Percentiles rank a stretch among this genome's conserved stretches.
These are phyloP conservation scores for Pemphredon lugubris DNA, from an alignment of 2,888 invertebrate genomes.

Conservation along the genomic window DNA sequence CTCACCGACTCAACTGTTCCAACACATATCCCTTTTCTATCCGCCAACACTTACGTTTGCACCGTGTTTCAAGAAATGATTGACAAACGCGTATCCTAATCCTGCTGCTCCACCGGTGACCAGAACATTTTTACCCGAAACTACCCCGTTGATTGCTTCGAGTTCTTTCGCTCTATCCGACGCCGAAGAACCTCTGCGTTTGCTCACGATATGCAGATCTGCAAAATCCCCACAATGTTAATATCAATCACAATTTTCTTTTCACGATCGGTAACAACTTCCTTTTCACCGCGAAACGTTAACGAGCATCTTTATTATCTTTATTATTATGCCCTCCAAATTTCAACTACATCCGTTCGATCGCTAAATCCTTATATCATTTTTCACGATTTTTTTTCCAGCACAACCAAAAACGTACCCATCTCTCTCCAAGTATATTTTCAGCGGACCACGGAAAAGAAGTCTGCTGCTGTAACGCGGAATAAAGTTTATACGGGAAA, in stretches of 20 bases:
- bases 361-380: too few species aligned
- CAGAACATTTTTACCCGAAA: slow-evolving; percentile 74
- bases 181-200: slow-evolving; percentile 68
- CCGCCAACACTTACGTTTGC: slow-evolving; percentile 71
- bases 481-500: neutral
- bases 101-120: slow-evolving; percentile 76
- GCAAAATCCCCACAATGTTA: slow-evolving; percentile 13
- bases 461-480: neutral
- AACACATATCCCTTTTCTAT: too few species aligned
- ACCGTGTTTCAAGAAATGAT: slow-evolving; percentile 74
- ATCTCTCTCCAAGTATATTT: slow-evolving; percentile 5
- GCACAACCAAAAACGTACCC: slow-evolving; percentile 35
- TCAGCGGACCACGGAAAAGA: neutral
- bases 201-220: slow-evolving; percentile 23
- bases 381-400: too few species aligned
- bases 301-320: too few species aligned
- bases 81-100: slow-evolving; percentile 74
- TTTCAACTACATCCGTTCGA: too few species aligned
- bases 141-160: slow-evolving; percentile 72
- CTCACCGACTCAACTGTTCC: neutral
- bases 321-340: too few species aligned
- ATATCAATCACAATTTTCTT: too few species aligned
- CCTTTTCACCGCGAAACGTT: too few species aligned
- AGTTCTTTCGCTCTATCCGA: slow-evolving; percentile 73
- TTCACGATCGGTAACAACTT: too few species aligned